Evolutionary conservation across 2,888 invertebrate species (phyloP), one percentile per base, ranked within the genome.

Genomic region (Pseudoips prasinana): DNA sequence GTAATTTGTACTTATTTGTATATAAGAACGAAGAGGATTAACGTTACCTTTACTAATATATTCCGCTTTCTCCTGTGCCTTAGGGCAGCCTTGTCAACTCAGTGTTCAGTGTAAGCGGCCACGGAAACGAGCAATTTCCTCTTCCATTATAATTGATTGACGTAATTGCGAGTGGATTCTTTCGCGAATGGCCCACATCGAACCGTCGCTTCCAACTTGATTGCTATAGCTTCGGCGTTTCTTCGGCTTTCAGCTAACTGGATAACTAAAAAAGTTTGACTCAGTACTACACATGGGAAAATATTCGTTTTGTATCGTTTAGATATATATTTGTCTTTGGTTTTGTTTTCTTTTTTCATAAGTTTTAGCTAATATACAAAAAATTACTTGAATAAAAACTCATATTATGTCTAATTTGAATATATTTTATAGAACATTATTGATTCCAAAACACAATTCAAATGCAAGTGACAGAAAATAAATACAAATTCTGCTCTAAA

Each of bases 121-220:
- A 58, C 82, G 86, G 85, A 87, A 82, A 83, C 78, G 52, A 65
- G 79, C 77, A 86, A 87, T 86, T 86, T 86, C 81, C 83, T 76
- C 64, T 63, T 76, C 76, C 81, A 85, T 84, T 86, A 83, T 84
- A 85, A 84, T 83, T 87, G 83, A 84, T 86, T 84, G 86, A 70
- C 60, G 75, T 85, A 85, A 86, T 86, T 86, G 78, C 75, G 64
- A 74, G 68, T 65, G 72, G 77, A 84, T 85, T 83, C 81, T 81
- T 82, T 76, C 60, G 70, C 73, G 74, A 74, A 60, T 58, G 58
- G 57, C 58, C 59, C 49, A 58, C 52, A 55, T 26, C 37, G 39
- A 41, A 29, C 33, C 26, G 25, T 26, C 37, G 32, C 40, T 40
- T 52, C 53, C 25, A 14, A 14, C 14, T 14, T 14, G 14, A 14